Evolutionary conservation across 2,888 invertebrate species (phyloP), one percentile per base, ranked within the genome.

Genomic region (Sinodicranocentrus sp.): DNA sequence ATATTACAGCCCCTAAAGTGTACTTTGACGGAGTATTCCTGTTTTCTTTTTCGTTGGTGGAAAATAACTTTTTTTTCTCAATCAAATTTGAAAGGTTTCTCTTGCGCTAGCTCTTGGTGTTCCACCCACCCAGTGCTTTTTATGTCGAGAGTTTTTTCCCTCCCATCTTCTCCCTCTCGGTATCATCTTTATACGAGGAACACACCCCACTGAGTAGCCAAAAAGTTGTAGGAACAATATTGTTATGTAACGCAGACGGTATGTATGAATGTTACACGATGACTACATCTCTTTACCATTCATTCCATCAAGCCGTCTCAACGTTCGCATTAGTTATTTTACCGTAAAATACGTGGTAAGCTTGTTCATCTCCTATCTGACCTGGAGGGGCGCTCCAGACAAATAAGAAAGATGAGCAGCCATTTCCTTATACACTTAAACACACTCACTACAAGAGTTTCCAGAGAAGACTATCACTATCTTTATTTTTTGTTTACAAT

Each of bases 41-140:
- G 39, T 52, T 52, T n/a, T 52, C 52, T 52, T 52, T 52, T 52
- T 52, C 52, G 10, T 48, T 17, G 1, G 23, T 44, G 67, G 13
- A 67, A 67, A 67, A 63, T 8, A 28, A n/a, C n/a, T 54, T 23
- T 57, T 26, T 61, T 2, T 65, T 68, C 52, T 61, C 70, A 78
- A 80, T 80, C 79, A 80, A 39, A 72, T 26, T 61, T 78, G 71
- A 61, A 65, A 33, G 72, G 79, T 21, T 80, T 80, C 79, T 65
- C 21, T 67, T 21, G 23, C 23, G 28, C 19, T 39, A 6, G 13
- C 23, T 23, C 57, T 6, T 57, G 6, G 2, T 26, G 59, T 39
- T 79, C 52, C 65, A 72, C 65, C 79, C 72, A 80, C 65, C 71
- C 57, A 21, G 65, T 25, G 21, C 3, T 52, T 39, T 57, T 21